A percentile compares a stretch with the other conserved stretches of the same genome.
phyloP scores from a whole-genome alignment of 1,140 invertebrate species.

The Heliconius hermathena region DNA sequence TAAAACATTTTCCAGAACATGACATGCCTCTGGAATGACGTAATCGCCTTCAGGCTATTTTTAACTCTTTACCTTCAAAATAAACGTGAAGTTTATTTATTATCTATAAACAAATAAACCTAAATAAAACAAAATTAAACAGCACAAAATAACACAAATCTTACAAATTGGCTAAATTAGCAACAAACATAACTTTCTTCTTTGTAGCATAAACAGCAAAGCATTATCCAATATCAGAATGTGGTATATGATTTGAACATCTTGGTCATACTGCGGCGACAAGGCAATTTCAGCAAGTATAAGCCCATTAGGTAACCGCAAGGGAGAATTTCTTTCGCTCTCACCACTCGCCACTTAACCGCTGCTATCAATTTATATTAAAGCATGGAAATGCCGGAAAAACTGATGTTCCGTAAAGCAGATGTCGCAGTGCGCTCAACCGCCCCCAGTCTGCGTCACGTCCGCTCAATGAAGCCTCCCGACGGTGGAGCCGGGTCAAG shows the following conservation, averaged over 20 bases:
- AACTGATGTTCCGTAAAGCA: not conserved
- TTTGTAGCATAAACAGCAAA: no score
- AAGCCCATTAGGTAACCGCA: not conserved
- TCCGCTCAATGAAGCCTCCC: conserved; percentile 1
- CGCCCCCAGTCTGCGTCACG: not conserved
- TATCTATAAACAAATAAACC: no score
- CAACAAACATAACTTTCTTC: no score
- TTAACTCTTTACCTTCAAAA: not conserved
- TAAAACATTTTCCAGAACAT: not conserved
- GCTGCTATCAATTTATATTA: not conserved
- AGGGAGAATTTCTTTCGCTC: not conserved
- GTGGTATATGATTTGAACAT: no score
- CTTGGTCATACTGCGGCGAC: not conserved
- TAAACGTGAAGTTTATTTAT: not conserved
- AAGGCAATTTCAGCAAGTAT: not conserved
- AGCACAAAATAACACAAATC: no score
- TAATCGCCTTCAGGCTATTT: not conserved
- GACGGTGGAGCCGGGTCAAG: not conserved
- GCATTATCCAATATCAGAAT: no score
- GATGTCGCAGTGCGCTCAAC: conserved; percentile 25
- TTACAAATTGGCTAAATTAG: no score
- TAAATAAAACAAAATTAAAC: no score
- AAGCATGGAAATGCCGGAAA: not conserved
- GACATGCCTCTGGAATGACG: not conserved
- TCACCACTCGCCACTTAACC: not conserved